These are phyloP conservation scores for Camelus dromedarius DNA, from an alignment of 2,113 vertebrate species.

Conservation along the genomic window DNA sequence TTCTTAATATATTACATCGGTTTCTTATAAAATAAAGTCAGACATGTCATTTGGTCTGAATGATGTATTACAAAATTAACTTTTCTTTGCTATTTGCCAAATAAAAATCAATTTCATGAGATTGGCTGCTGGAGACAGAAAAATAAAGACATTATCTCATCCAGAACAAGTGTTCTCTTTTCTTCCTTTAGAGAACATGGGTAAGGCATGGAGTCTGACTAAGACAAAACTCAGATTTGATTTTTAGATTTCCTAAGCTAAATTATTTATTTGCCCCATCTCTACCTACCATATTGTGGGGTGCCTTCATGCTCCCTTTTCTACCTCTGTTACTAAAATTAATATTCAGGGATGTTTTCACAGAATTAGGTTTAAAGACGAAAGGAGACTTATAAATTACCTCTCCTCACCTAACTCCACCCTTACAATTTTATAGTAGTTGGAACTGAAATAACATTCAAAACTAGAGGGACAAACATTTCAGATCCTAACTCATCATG, in stretches of 20 bases:
- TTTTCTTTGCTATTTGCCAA: slow-evolving; percentile 60
- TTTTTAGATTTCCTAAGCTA: neutral
- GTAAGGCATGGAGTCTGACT: neutral
- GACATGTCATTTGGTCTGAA: slow-evolving; percentile 26
- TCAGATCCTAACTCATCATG: neutral
- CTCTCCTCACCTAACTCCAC: neutral
- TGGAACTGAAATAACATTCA: neutral
- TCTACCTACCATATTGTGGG: too few species aligned
- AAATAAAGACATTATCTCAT: slow-evolving; percentile 27
- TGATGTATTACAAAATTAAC: slow-evolving; percentile 64
- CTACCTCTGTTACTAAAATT: slow-evolving; percentile 35
- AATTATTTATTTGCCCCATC: neutral
- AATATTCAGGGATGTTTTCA: slow-evolving; percentile 18
- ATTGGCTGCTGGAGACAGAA: neutral
- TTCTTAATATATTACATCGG: neutral
- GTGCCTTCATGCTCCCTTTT: neutral
- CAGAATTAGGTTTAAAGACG: neutral
- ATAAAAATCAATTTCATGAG: slow-evolving; percentile 47
- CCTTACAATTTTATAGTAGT: slow-evolving; percentile 1
- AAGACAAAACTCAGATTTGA: neutral
- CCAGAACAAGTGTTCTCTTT: neutral
- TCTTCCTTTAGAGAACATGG: neutral
- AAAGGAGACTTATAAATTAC: neutral
- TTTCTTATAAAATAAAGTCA: slow-evolving; percentile 35
- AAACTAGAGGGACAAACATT: neutral